These are phyloP conservation scores for Galemys pyrenaicus DNA, from an alignment of 2,113 vertebrate species.

Conservation along the genomic window DNA sequence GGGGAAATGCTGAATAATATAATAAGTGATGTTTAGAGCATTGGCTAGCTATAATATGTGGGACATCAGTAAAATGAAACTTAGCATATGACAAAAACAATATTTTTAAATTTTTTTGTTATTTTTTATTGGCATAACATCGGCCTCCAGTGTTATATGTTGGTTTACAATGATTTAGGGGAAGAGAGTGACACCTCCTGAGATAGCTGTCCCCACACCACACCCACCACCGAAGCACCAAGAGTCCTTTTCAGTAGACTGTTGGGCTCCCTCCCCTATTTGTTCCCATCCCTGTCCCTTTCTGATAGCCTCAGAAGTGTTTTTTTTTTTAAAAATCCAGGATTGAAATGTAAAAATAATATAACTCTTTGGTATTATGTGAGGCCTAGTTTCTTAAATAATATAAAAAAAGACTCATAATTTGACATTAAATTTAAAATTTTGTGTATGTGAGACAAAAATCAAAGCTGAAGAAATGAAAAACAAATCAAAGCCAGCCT, in stretches of 20 bases:
- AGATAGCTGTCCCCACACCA: too few relatives aligned
- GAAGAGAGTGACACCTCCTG: too few relatives aligned
- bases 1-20: neutral
- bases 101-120: too few relatives aligned
- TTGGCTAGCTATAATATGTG: fast-evolving
- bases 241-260: too few relatives aligned
- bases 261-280: too few relatives aligned
- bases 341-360: neutral
- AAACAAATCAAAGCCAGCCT: neutral
- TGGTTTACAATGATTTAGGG: too few relatives aligned
- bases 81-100: neutral
- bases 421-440: neutral
- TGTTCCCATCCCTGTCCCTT: too few relatives aligned
- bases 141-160: too few relatives aligned
- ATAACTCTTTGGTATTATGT: neutral
- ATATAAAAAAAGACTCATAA: neutral
- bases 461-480: neutral
- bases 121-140: too few relatives aligned
- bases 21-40: neutral
- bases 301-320: neutral
- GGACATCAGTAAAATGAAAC: neutral
- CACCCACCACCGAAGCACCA: too few relatives aligned
- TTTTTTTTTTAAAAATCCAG: neutral
- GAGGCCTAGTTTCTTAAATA: neutral
- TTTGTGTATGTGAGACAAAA: neutral